A percentile compares a stretch with the other conserved stretches of the same genome.
Evolutionary conservation across 2,888 invertebrate genomes (phyloP).

Genomic region (Pedicia rivosa): DNA sequence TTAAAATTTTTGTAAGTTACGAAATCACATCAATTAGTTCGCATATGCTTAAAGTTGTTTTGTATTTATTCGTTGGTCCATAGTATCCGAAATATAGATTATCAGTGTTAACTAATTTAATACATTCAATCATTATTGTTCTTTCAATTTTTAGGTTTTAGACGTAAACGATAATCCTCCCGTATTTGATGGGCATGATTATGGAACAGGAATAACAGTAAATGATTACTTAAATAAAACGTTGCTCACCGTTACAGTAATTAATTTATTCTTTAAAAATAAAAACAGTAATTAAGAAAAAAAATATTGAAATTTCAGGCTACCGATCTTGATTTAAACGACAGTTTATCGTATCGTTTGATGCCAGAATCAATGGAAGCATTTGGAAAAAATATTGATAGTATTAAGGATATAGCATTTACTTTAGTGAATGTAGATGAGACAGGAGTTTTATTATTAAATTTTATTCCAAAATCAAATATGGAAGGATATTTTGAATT

Average conservation of each 20-base stretch:
- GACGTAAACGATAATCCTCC: constrained; percentile 44
- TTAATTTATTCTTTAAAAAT: too few species aligned
- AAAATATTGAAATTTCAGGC: constrained; percentile 31
- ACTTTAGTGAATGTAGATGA: constrained; percentile 30
- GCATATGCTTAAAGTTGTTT: too few species aligned
- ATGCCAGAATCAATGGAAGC: constrained; percentile 26
- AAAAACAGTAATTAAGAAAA: too few species aligned
- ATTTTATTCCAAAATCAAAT: constrained; percentile 33
- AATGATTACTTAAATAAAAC: constrained; percentile 31
- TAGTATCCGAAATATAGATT: too few species aligned
- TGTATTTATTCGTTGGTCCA: too few species aligned
- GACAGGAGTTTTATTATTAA: constrained; percentile 34
- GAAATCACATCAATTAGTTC: too few species aligned
- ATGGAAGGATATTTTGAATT: constrained; percentile 48
- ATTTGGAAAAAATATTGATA: constrained; percentile 29
- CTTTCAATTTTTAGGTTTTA: too few species aligned
- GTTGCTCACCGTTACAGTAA: constrained; percentile 34
- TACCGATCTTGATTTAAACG: constrained; percentile 35
- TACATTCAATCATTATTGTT: background rate
- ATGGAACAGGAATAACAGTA: constrained; percentile 36
- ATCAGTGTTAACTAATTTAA: too few species aligned
- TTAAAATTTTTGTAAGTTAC: too few species aligned
- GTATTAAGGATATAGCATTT: constrained; percentile 20
- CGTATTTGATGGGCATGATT: constrained; percentile 31
- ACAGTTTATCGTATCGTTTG: constrained; percentile 30